Conservation (phyloP, 1,140 invertebrate genomes). For the Atta colombica region DNA sequence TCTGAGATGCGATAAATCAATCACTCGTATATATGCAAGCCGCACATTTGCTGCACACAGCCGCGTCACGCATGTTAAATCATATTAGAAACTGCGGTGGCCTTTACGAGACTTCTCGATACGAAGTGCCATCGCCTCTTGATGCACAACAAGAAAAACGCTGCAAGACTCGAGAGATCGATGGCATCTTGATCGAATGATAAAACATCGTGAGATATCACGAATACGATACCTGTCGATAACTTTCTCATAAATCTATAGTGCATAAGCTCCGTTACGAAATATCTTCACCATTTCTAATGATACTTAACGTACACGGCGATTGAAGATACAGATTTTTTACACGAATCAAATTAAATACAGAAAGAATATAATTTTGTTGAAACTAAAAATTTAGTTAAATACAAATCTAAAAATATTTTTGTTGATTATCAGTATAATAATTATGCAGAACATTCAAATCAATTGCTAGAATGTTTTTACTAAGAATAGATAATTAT, state of each 20-base stretch:
- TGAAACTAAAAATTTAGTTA: too few species aligned
- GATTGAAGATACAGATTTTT: background rate
- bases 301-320: background rate
- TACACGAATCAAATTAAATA: background rate
- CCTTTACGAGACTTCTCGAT: slow-evolving; percentile 60
- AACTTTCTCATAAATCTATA: background rate
- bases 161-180: background rate
- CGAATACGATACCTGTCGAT: slow-evolving; percentile 1
- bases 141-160: slow-evolving; percentile 6
- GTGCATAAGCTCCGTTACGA: background rate
- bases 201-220: slow-evolving; percentile 4
- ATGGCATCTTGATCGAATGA: slow-evolving; percentile 13
- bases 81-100: slow-evolving; percentile 36
- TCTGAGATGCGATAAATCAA: slow-evolving; percentile 69
- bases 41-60: slow-evolving; percentile 24
- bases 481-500: too few species aligned
- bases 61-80: slow-evolving; percentile 67
- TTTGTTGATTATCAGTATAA: too few species aligned
- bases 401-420: too few species aligned
- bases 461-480: too few species aligned
- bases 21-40: slow-evolving; percentile 45
- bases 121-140: background rate
- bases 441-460: too few species aligned
- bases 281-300: background rate
- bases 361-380: too few species aligned